Percentiles rank a stretch among this genome's conserved stretches.
Evolutionary conservation across 2,888 invertebrate species (phyloP).

Genomic region (Ceramica pisi): DNA sequence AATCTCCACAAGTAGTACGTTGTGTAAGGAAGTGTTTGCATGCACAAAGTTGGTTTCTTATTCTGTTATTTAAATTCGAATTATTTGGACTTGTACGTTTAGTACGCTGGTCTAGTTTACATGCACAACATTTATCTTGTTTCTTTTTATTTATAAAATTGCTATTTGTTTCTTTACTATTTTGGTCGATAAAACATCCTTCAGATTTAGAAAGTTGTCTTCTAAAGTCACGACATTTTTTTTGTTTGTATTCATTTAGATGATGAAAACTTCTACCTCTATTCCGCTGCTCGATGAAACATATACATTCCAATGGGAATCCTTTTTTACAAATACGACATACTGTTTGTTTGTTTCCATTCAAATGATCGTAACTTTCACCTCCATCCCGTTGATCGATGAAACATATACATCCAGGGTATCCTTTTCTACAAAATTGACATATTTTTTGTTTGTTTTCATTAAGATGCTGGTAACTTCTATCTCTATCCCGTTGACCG

Average conservation of each 20-base stretch:
- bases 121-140: neutral
- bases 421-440: neutral
- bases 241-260: neutral
- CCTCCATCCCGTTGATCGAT: neutral
- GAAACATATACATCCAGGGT: neutral
- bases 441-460: neutral
- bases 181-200: neutral
- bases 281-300: neutral
- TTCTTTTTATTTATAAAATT: neutral
- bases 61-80: neutral
- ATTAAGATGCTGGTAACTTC: neutral
- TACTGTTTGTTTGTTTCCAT: neutral
- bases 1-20: neutral
- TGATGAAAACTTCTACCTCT: neutral
- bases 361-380: neutral
- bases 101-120: neutral
- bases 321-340: neutral
- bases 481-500: neutral
- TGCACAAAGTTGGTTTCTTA: neutral
- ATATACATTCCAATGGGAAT: neutral
- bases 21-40: neutral
- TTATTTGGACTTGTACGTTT: neutral
- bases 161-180: neutral
- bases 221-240: neutral
- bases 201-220: neutral